Conservation (phyloP, 2,888 invertebrate species). For the Drosophila merina region DNA sequence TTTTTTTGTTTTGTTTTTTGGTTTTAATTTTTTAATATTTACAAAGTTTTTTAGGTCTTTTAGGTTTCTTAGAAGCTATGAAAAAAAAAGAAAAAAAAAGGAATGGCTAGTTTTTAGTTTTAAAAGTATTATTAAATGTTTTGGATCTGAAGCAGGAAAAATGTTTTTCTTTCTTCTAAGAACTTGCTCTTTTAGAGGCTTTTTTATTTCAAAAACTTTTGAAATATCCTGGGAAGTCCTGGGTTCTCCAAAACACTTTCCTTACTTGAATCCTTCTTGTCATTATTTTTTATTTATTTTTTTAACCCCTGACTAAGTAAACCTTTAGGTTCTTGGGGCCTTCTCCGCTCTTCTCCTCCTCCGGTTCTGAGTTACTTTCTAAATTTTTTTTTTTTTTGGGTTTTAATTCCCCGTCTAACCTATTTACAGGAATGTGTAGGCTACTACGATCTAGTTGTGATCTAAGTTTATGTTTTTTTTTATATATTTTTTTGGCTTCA, state of each 20-base stretch:
- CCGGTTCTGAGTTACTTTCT: neutral
- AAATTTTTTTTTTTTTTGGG: conserved; percentile 19
- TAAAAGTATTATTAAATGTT: conserved; percentile 61
- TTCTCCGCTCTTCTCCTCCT: neutral
- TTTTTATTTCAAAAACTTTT: neutral
- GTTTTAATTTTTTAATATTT: conserved; percentile 23
- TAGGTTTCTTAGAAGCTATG: conserved; percentile 2
- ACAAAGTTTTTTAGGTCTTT: conserved; percentile 11
- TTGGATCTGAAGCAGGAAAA: neutral
- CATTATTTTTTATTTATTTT: neutral
- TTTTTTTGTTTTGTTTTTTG: neutral
- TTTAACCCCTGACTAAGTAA: conserved; percentile 1
- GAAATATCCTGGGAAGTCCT: neutral
- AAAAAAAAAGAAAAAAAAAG: conserved; percentile 33
- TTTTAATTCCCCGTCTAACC: conserved; percentile 25
- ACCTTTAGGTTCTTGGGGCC: conserved; percentile 4
- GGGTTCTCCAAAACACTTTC: neutral
- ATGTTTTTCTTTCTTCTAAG: too few relatives aligned
- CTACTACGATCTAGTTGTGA: conserved; percentile 25
- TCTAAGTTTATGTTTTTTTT: neutral
- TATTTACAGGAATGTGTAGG: conserved; percentile 36
- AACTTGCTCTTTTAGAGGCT: neutral
- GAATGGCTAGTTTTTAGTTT: conserved; percentile 54
- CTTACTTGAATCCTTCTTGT: neutral
- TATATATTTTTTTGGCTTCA: conserved; percentile 21